Conservation (phyloP, 2,797 vertebrate genomes). For the Hapalemur alaotrensis region DNA sequence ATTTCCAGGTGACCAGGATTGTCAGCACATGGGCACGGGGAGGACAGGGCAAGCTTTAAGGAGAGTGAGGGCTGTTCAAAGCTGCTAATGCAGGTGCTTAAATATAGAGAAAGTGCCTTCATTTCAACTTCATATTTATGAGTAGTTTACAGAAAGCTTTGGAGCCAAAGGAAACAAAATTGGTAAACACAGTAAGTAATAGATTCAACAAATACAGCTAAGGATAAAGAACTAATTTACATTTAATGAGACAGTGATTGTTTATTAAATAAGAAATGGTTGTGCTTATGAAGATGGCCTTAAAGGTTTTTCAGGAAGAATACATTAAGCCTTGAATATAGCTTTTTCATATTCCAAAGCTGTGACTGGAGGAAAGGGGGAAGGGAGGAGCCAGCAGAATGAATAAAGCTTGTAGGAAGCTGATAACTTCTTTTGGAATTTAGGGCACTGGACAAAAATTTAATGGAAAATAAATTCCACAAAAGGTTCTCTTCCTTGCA, state of each 20-base stretch:
- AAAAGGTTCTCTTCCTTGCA: conserved; percentile 49
- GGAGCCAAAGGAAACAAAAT: conserved; percentile 78
- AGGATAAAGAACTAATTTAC: conserved; percentile 81
- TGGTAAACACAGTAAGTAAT: conserved; percentile 80
- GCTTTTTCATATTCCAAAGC: conserved; percentile 73
- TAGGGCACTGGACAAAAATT: conserved; percentile 46
- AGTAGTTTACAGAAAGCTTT: conserved; percentile 74
- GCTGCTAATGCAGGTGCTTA: conserved; percentile 59
- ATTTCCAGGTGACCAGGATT: not conserved
- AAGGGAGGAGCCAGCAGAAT: not conserved
- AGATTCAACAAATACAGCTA: conserved; percentile 80
- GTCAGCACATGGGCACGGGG: not conserved
- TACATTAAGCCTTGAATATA: conserved; percentile 66
- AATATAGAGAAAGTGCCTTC: conserved; percentile 54
- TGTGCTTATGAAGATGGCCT: conserved; percentile 76
- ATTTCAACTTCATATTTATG: conserved; percentile 73
- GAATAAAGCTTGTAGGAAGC: conserved; percentile 36
- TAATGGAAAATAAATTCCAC: conserved; percentile 74
- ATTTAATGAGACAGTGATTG: conserved; percentile 81
- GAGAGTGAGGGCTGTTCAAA: not conserved
- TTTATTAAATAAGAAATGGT: conserved; percentile 80
- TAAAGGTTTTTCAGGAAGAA: conserved; percentile 69
- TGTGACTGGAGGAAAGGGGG: not conserved
- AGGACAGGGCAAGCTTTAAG: not conserved
- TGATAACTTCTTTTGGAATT: conserved; percentile 42